Evolutionary conservation across 2,797 vertebrate species (phyloP), one percentile per base, ranked within the genome.

Genomic region (Sebastes diaconus): DNA sequence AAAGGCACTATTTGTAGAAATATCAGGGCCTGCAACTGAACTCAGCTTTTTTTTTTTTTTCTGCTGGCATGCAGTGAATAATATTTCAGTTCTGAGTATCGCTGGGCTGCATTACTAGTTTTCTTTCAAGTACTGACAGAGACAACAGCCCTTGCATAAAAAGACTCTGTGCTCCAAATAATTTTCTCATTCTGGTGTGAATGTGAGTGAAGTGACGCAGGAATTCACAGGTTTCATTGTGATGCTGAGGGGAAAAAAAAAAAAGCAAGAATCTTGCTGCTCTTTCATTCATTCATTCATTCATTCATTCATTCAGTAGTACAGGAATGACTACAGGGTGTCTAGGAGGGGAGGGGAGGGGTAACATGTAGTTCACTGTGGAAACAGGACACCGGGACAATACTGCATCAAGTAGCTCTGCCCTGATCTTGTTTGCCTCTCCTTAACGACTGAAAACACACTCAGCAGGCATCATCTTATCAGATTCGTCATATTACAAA

Each of bases 351-450:
- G 76, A 75, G 65, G 79, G 72, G 78, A 75, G 67, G 79, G 68
- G 59, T 73, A 70, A 84, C 71, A 78, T 87, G 81, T 61, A 81
- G 80, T 84, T 88, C 77, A 87, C 52, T 83, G 87, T 73, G 81
- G 88, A 90, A 90, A 90, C 72, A 73, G 81, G 87, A 89, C 85
- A 92, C 84, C 55, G 5, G 73, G 78, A 85, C 75, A 85, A 79
- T 80, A 66, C 73, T 77, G 72, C 81, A 82, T 76, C 75, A 32
- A 71, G 34, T 68, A 80, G 42, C 64, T 77, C 32, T 81, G 66
- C 65, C 68, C 54, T 4, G 34, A 52, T 77, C 61, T 79, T 52
- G 63, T 81, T 82, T 80, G 73, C 30, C 30, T 57, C n/a, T 59
- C 14, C 24, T 68, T 68, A 77, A 86, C 50, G 61, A 65, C 77